Evolutionary conservation across 2,888 invertebrate genomes (phyloP), one percentile per base, ranked within the genome.

Genomic region (Erynnis tages): DNA sequence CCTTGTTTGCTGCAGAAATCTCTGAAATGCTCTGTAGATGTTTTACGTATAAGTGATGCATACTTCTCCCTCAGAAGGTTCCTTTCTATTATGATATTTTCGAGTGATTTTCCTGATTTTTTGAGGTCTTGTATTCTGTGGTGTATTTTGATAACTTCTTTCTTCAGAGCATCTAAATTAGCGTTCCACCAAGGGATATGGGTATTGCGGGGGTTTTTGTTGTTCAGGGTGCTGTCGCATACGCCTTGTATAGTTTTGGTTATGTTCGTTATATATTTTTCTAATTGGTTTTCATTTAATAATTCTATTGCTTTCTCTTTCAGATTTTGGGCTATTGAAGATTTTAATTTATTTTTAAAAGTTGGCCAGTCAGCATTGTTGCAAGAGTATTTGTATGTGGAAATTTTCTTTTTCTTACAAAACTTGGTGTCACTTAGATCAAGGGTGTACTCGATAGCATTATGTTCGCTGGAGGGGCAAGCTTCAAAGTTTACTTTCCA

Each of bases 381-480:
- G 1, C 21, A 11, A 7, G 10, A 11, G 7, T 38, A 38, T 38
- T 23, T 38, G 6, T 19, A 38, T 7, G 37, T 38, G 1, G 37
- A 23, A 1, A 5, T 8, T 21, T 38, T 38, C 17, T 38, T 38
- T 11, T 21, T 19, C 5, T 38, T 19, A 10, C 11, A 10, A 1
- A 38, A 1, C 21, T 38, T 21, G 1, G 21, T 38, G 13, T 10
- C 5, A 1, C 11, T 17, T 11, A 38, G 6, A 11, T 38, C 7
- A 0, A 34, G 7, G 5, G 7, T 13, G 8, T 8, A 40, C 6
- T 40, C 38, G 13, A 40, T 40, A 2, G 38, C 13, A 8, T 40
- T 40, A 8, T 40, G 38, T 25, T 40, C 38, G 5, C 38, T 40
- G 8, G 38, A n/a, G n/a, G n/a, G n/a, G n/a, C n/a, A n/a, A n/a